phyloP scores from a whole-genome alignment of 2,113 vertebrate species.

The Tor tambroides region DNA sequence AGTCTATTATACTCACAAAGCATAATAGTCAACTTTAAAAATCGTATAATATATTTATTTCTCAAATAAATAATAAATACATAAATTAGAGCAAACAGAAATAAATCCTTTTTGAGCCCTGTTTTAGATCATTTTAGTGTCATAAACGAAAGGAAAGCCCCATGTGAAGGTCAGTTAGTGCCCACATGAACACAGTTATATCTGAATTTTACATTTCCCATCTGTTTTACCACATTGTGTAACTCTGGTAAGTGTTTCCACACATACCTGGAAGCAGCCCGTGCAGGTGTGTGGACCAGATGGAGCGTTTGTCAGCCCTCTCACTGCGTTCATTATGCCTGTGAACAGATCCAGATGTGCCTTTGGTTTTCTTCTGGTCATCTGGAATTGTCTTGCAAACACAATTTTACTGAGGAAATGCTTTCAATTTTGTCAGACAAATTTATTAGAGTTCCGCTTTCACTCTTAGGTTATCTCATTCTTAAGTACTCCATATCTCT shows the following conservation, averaged over 20 bases:
- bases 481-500: neutral
- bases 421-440: neutral
- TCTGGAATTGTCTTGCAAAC: neutral
- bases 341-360: conserved; percentile 14
- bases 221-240: conserved; percentile 5
- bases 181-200: neutral
- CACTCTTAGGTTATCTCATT: neutral
- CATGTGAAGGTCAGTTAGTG: neutral
- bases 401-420: neutral
- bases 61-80: too few relatives aligned
- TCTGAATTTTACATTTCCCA: neutral
- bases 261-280: conserved; percentile 2
- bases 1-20: too few relatives aligned
- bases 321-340: neutral
- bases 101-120: neutral
- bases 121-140: neutral
- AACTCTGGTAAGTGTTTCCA: conserved; percentile 2
- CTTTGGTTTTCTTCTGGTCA: neutral
- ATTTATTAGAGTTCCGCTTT: neutral
- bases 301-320: neutral
- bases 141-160: neutral
- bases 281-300: conserved; percentile 1
- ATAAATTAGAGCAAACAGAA: neutral
- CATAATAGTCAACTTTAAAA: too few relatives aligned
- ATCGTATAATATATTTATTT: too few relatives aligned